phyloP scores from a whole-genome alignment of 2,888 invertebrate genomes.

The Frankliniella fusca region DNA sequence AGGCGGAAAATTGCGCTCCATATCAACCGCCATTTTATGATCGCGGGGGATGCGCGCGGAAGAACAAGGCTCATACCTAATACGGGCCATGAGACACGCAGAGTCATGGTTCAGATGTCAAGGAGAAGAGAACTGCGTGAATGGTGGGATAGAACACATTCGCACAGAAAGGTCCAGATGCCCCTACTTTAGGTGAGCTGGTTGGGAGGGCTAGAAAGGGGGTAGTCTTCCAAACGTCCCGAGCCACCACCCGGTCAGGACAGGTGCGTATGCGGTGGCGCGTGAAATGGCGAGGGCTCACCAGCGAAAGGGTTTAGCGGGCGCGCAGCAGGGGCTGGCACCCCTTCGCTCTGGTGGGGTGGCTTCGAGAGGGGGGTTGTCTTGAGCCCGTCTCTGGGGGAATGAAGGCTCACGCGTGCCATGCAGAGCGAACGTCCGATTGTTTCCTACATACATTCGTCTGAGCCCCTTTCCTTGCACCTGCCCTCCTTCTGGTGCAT shows the following conservation, averaged over 20 bases:
- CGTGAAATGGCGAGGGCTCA: not conserved
- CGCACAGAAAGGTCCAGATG: too few relatives aligned
- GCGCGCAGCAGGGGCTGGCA: not conserved
- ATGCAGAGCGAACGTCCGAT: not conserved
- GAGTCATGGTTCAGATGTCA: too few relatives aligned
- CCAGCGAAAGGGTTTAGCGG: too few relatives aligned
- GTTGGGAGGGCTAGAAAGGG: not conserved
- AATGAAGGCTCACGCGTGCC: not conserved
- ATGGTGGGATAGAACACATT: not conserved
- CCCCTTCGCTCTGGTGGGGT: not conserved
- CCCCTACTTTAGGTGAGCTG: too few relatives aligned
- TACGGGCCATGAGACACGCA: too few relatives aligned
- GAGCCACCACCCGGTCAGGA: not conserved
- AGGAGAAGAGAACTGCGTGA: not conserved
- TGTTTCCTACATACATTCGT: not conserved
- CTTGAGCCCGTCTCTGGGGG: not conserved
- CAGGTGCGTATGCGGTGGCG: not conserved
- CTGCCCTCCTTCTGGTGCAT: too few relatives aligned
- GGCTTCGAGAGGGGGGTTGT: not conserved
- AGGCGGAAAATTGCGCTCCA: slow-evolving; percentile 20
- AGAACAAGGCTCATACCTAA: not conserved
- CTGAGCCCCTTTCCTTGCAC: not conserved
- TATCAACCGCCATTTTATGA: not conserved
- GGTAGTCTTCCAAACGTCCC: too few relatives aligned
- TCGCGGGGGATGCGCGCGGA: not conserved